Percentiles rank a stretch among this genome's conserved stretches.
phyloP scores from a whole-genome alignment of 2,888 invertebrate genomes.

The Lysandra bellargus region DNA sequence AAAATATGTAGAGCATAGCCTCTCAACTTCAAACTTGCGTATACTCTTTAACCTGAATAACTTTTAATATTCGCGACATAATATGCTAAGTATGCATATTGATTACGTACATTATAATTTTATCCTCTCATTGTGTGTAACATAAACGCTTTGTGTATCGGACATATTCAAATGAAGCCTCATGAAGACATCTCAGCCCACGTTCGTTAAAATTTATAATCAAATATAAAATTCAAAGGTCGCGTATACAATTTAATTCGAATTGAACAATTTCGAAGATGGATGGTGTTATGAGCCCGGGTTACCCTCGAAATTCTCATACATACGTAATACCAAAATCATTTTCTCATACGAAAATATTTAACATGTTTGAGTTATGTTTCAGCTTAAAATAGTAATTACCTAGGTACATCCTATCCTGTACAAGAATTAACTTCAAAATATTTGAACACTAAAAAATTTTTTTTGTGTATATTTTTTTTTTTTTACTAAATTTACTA shows the following conservation, averaged over 20 bases:
- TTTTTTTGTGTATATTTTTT: no score
- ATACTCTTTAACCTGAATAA: not conserved
- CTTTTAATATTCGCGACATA: not conserved
- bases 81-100: not conserved
- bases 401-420: no score
- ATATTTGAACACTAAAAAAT: no score
- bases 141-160: not conserved
- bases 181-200: constrained; percentile 25
- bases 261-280: not conserved
- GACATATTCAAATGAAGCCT: constrained; percentile 20
- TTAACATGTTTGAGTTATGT: no score
- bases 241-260: constrained; percentile 8
- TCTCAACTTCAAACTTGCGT: not conserved
- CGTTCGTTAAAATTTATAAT: constrained; percentile 19
- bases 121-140: constrained; percentile 15
- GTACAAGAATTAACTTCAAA: no score
- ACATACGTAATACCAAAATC: no score
- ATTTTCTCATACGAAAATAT: no score
- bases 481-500: no score
- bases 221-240: constrained; percentile 24
- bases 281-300: not conserved
- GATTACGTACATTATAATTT: constrained; percentile 7
- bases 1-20: not conserved
- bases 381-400: no score
- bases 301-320: no score